These are phyloP conservation scores for Phthorimaea operculella DNA, from an alignment of 1,140 invertebrate genomes.

Conservation along the genomic window DNA sequence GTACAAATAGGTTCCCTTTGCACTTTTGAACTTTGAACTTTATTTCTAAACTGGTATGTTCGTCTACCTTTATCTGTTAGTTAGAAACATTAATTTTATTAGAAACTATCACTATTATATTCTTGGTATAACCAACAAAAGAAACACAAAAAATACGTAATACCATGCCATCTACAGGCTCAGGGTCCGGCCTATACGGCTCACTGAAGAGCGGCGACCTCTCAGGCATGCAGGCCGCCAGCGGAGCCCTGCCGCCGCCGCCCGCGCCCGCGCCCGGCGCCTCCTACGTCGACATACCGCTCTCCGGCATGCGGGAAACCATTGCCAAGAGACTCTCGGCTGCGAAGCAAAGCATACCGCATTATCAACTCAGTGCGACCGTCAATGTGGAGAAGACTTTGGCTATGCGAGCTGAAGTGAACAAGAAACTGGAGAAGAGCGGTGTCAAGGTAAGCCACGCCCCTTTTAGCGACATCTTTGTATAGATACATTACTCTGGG, in stretches of 20 bases:
- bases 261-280: constrained; percentile 48
- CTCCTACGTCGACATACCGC: constrained; percentile 82
- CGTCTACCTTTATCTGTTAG: too few relatives aligned
- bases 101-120: too few relatives aligned
- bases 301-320: constrained; percentile 88
- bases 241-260: constrained; percentile 39
- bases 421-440: constrained; percentile 76
- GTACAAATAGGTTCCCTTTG: too few relatives aligned
- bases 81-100: too few relatives aligned
- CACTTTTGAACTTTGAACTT: too few relatives aligned
- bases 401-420: constrained; percentile 74
- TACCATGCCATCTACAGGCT: constrained; percentile 62
- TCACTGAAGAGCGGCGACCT: constrained; percentile 91
- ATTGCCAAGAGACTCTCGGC: constrained; percentile 92
- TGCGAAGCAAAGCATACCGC: constrained; percentile 95
- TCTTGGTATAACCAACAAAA: too few relatives aligned
- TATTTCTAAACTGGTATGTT: too few relatives aligned
- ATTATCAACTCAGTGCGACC: constrained; percentile 95
- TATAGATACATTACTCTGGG: constrained; percentile 90
- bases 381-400: constrained; percentile 84
- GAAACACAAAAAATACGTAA: not conserved
- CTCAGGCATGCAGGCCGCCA: constrained; percentile 41
- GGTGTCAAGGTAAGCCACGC: constrained; percentile 72
- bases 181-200: constrained; percentile 89
- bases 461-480: constrained; percentile 92